These are phyloP conservation scores for Tautogolabrus adspersus DNA, from an alignment of 2,113 vertebrate genomes.

Conservation along the genomic window DNA sequence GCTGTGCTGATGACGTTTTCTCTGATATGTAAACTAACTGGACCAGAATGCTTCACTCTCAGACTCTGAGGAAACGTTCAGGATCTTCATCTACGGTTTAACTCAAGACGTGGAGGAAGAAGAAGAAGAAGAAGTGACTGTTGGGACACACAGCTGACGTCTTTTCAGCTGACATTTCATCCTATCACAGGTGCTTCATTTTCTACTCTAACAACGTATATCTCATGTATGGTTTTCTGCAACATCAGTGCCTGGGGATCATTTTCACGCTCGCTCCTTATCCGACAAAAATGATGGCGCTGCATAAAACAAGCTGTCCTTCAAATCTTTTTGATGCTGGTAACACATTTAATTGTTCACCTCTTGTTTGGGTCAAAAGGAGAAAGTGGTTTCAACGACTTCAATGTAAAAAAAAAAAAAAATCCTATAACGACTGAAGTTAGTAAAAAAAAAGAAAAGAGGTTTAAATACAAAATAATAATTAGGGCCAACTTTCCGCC, in stretches of 20 bases:
- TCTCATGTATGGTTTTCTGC: not conserved
- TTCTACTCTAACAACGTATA: not conserved
- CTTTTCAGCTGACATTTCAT: not conserved
- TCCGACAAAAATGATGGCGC: not conserved
- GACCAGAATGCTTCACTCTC: not conserved
- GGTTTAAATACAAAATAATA: no score
- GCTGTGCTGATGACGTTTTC: not conserved
- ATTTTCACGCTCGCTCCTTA: not conserved
- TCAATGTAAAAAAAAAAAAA: no score
- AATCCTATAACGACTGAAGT: no score
- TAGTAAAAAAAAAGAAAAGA: no score
- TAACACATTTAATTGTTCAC: no score
- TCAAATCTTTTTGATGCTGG: no score
- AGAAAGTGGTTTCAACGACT: no score
- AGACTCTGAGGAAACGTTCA: not conserved
- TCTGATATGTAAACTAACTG: conserved; percentile 20
- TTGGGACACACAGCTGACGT: not conserved
- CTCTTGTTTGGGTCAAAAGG: no score
- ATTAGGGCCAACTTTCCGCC: no score
- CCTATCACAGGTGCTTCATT: conserved; percentile 39
- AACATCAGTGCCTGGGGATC: conserved; percentile 12
- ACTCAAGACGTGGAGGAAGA: not conserved
- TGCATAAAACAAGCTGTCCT: no score
- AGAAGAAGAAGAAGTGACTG: not conserved
- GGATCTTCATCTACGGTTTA: not conserved